These are phyloP conservation scores for Notiomystis cincta DNA, from an alignment of 2,113 vertebrate species.

Conservation along the genomic window DNA sequence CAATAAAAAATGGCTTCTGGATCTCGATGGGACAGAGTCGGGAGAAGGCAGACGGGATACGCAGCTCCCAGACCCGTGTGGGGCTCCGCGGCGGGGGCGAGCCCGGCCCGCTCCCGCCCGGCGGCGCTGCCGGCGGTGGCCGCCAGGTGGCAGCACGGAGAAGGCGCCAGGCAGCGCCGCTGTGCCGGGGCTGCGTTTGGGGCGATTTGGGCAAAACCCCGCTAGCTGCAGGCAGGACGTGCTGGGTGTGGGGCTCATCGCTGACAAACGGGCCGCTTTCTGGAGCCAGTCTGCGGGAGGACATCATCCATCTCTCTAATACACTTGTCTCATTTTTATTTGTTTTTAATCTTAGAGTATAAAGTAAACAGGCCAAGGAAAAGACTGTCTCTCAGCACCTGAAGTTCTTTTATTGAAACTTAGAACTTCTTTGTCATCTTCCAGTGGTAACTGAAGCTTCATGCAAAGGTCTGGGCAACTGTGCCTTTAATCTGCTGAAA, in stretches of 20 bases:
- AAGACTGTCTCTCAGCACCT: neutral
- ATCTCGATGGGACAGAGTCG: neutral
- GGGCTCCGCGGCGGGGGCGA: neutral
- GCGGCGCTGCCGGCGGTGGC: neutral
- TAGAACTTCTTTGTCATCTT: neutral
- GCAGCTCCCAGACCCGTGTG: neutral
- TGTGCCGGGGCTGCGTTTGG: neutral
- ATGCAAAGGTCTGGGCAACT: neutral
- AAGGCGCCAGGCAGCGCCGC: neutral
- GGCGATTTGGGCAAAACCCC: too few relatives aligned
- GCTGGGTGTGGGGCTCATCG: fast-evolving
- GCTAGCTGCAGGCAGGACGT: neutral
- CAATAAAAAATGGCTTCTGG: neutral
- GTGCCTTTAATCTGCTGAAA: neutral
- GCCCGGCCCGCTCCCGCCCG: neutral
- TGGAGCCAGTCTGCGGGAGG: fast-evolving
- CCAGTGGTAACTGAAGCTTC: neutral
- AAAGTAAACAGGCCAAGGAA: neutral
- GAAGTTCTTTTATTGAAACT: neutral
- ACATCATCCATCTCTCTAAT: fast-evolving
- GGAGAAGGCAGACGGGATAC: neutral
- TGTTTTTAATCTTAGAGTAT: neutral
- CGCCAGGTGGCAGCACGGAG: conserved; percentile 64
- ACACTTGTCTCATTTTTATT: fast-evolving
- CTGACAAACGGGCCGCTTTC: neutral